These are phyloP conservation scores for Gymnocheta viridis DNA, from an alignment of 2,888 invertebrate species.

Conservation along the genomic window DNA sequence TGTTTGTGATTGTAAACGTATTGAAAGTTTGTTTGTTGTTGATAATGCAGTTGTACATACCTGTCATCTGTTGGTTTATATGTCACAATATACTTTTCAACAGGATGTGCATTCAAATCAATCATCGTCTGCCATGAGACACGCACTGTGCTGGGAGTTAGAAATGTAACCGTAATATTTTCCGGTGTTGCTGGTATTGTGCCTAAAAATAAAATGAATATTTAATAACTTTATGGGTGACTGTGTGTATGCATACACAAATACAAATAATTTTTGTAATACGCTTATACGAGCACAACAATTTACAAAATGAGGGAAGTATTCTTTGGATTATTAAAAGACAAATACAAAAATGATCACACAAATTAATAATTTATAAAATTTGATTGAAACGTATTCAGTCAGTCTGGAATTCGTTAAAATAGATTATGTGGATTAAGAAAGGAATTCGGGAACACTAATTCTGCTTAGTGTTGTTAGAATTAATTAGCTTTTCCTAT, in stretches of 20 bases:
- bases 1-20: too few relatives aligned
- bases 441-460: too few relatives aligned
- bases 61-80: constrained; percentile 95
- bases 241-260: background rate
- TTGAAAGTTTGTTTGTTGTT: background rate
- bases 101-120: constrained; percentile 84
- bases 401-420: too few relatives aligned
- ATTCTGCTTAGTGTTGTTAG: too few relatives aligned
- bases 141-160: constrained; percentile 92
- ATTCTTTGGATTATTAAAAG: too few relatives aligned
- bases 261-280: background rate
- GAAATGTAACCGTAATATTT: constrained; percentile 94
- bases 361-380: too few relatives aligned
- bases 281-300: background rate
- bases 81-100: constrained; percentile 95
- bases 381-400: too few relatives aligned
- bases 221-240: background rate
- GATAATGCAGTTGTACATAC: constrained; percentile 84
- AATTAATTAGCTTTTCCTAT: too few relatives aligned
- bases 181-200: constrained; percentile 91
- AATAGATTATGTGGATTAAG: too few relatives aligned
- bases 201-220: constrained; percentile 84
- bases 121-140: constrained; percentile 93
- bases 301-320: too few relatives aligned
- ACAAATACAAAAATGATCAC: too few relatives aligned